Evolutionary conservation across 2,113 vertebrate genomes (phyloP), one percentile per base, ranked within the genome.

Genomic region (Acrocephalus kingi): DNA sequence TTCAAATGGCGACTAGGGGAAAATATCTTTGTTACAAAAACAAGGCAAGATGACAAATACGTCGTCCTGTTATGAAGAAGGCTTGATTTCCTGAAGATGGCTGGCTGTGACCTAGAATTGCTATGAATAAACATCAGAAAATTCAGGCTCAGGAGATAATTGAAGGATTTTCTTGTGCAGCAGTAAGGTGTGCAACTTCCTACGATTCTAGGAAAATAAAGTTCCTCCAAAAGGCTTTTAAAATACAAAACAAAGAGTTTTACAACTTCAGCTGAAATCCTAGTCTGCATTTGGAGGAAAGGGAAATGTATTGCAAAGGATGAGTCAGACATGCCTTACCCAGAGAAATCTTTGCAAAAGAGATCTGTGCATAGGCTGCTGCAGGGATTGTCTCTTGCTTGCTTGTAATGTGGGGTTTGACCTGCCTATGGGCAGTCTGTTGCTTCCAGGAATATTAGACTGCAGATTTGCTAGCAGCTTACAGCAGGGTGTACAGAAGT

Each of bases 61-160:
- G 41, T 93, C 94, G 89, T 49, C 58, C 88, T 92, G 46, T 84
- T 93, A 91, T 11, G 59, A 91, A 97, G 78, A 90, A 66, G 67
- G 77, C 77, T 94, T 94, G 89, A 83, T 87, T 94, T 97, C 96
- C 91, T 89, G 91, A 96, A 95, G 82, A 83, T 93, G 79, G 21
- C 86, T 95, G 90, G 37, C 90, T 96, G 89, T 85, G 75, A 95
- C 89, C 89, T 93, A 6, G 54, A 80, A 59, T 87, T 94, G 27
- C 77, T 72, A 56, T 88, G 89, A 95, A 72, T 86, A 90, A 75
- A 88, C 73, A 58, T 66, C 68, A 94, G 92, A 92, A 96, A 95
- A 93, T 83, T 83, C 24, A 46, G 33, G 27, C 39, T 96, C 28
- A 51, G 41, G 35, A 96, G 59, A 66, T 83, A 66, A 87, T 61